phyloP scores from a whole-genome alignment of 2,113 vertebrate genomes.

The Tetrax tetrax region DNA sequence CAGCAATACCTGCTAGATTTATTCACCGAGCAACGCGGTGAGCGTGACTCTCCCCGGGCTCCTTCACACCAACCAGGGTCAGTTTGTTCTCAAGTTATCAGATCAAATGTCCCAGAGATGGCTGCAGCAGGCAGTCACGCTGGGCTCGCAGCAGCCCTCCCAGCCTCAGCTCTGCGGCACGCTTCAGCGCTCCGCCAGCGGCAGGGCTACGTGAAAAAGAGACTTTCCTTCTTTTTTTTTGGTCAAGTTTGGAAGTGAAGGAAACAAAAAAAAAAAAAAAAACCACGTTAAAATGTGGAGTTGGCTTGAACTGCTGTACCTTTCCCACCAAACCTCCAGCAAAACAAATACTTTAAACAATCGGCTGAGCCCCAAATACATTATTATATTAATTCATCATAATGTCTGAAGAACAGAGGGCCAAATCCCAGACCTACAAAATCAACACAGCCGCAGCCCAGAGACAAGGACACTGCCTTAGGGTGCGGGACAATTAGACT shows the following conservation, averaged over 20 bases:
- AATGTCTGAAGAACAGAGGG: not conserved
- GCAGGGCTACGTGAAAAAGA: not conserved
- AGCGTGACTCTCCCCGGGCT: not conserved
- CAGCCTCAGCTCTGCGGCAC: not conserved
- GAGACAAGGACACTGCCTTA: not conserved
- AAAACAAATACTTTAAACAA: not conserved
- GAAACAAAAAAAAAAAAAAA: not conserved
- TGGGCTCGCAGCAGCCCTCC: not conserved
- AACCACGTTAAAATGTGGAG: not conserved
- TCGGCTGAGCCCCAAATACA: not conserved
- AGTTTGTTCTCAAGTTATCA: not conserved
- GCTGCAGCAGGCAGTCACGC: not conserved
- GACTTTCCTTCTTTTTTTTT: not conserved
- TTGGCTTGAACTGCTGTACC: not conserved
- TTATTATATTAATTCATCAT: not conserved
- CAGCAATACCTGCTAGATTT: not conserved
- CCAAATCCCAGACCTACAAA: not conserved
- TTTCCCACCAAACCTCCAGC: not conserved
- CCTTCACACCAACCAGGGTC: not conserved
- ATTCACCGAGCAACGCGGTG: not conserved
- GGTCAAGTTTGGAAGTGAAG: not conserved
- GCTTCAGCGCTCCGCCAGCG: not conserved
- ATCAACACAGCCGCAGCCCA: fast-evolving
- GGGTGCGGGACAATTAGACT: not conserved
- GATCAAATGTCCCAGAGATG: not conserved